Evolutionary conservation across 2,888 invertebrate species (phyloP), one percentile per base, ranked within the genome.

Genomic region (Drosophila emarginata): DNA sequence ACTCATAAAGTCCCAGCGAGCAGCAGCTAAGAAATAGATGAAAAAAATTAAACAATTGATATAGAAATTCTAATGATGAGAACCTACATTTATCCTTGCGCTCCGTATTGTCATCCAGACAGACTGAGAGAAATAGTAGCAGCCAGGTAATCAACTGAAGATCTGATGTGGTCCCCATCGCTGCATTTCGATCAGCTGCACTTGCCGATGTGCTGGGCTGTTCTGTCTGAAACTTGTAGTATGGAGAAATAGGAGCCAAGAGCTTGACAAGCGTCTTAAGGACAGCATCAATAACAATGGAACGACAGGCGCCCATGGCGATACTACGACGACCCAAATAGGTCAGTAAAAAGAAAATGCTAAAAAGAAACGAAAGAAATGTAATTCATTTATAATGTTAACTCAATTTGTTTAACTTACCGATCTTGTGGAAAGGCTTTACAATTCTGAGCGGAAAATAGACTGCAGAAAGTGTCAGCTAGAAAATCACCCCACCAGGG

Each of bases 401-500:
- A 28, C 14, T 15, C 4, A 14, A n/a, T 18, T 6, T 6, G 3
- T 12, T 0, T 0, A 21, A 60, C 85, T 74, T 89, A 96, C 96
- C 97, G 95, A 92, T 98, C 97, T 84, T 97, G 96, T 12, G 97
- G 96, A 76, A 96, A 96, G 57, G 96, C 95, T 78, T 94, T 94
- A 26, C 95, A 95, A 79, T 96, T 96, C 52, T 95, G 94, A 0
- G 96, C 95, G 0, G 96, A 95, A 90, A 97, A 97, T 84, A 97
- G 94, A 72, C 94, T 93, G 21, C 95, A 94, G 64, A 98, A 94
- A 26, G 96, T 96, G 85, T 96, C 95, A 0, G 97, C 96, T n/a
- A 98, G 93, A 88, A 96, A 97, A 77, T 95, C 94, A 50, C 98
- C 98, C 98, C 98, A 98, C 96, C 97, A 98, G 9, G 93, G 93